phyloP scores from a whole-genome alignment of 2,113 vertebrate genomes.

The Meriones unguiculatus region DNA sequence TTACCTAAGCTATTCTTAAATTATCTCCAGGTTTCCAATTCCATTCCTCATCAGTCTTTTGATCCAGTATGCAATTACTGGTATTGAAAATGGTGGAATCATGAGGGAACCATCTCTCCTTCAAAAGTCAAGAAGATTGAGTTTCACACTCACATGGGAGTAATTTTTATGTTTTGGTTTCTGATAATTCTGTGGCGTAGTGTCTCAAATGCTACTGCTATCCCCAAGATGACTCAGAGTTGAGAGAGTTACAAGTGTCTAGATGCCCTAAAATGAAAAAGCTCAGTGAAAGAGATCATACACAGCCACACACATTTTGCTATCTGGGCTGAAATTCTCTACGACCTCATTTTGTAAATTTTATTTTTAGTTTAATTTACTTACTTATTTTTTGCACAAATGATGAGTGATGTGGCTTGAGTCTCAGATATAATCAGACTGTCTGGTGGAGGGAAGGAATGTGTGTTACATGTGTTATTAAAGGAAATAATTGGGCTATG shows the following conservation, averaged over 20 bases:
- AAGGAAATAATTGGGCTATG: constrained; percentile 42
- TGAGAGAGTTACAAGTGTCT: constrained; percentile 45
- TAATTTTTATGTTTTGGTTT: constrained; percentile 73
- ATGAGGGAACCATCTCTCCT: constrained; percentile 59
- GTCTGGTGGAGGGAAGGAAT: constrained; percentile 30
- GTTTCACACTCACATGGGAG: constrained; percentile 66
- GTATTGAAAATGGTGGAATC: constrained; percentile 66
- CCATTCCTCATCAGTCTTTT: constrained; percentile 70
- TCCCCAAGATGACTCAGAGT: constrained; percentile 4
- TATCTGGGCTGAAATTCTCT: background rate
- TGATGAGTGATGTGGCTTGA: background rate
- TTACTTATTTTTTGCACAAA: background rate
- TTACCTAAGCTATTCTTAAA: constrained; percentile 77
- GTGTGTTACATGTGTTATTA: constrained; percentile 10
- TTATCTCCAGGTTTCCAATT: constrained; percentile 72
- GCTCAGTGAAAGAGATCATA: background rate
- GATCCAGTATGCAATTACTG: constrained; percentile 69
- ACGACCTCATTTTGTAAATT: background rate
- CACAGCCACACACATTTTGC: background rate
- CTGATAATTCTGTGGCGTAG: constrained; percentile 59
- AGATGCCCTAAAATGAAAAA: background rate
- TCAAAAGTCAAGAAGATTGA: constrained; percentile 68
- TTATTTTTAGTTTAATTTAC: background rate
- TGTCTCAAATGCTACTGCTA: constrained; percentile 57
- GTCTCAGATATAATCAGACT: constrained; percentile 24